Evolutionary conservation across 53 echinoderm and acorn worm species (phyloP), one percentile per base, ranked within the genome.

Genomic region (Holothuria leucospilota): DNA sequence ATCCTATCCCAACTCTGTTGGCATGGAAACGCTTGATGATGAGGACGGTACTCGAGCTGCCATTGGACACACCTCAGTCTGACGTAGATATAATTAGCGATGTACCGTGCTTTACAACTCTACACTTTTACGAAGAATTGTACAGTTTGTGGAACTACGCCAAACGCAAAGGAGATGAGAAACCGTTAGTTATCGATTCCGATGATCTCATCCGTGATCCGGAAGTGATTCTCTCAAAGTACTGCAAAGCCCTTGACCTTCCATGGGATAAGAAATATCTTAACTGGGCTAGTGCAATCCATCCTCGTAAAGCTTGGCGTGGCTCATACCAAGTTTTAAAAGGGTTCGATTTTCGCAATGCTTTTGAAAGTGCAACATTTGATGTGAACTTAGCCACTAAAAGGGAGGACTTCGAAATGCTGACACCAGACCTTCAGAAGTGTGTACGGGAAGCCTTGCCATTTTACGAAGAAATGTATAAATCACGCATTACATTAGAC

Each of bases 271-370:
- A 74, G 49, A 74, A 74, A 46, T 74, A 74, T 46, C 52, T 74
- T 5, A 74, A 23, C 25, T 74, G 49, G 74, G 52, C n/a, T 24
- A 52, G 15, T 52, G 51, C 74, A 20, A 49, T 20, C 71, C 71
- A 71, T 30, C 71, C 71, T 34, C 38, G 71, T 21, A 39, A 71
- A 41, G 39, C 39, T 71, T 71, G 71, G 71, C 71, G 41, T 4
- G 71, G 71, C 20, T 71, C 71, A n/a, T 71, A 71, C 20, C 71
- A 71, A 71, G 71, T 41, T 71, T 71, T 71, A n/a, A 71, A 71
- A 41, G 20, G 39, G 1, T 71, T 71, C 7, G 21, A 71, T 21
- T 40, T 16, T 56, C 18, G 56, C 18, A 56, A 13, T 18, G 14
- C 71, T 34, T 71, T 71, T 20, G 9, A 21, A 9, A 71, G 71